Base-by-base conservation (phyloP, 2,797 vertebrate species). In the Enteromius treurensis region DNA sequence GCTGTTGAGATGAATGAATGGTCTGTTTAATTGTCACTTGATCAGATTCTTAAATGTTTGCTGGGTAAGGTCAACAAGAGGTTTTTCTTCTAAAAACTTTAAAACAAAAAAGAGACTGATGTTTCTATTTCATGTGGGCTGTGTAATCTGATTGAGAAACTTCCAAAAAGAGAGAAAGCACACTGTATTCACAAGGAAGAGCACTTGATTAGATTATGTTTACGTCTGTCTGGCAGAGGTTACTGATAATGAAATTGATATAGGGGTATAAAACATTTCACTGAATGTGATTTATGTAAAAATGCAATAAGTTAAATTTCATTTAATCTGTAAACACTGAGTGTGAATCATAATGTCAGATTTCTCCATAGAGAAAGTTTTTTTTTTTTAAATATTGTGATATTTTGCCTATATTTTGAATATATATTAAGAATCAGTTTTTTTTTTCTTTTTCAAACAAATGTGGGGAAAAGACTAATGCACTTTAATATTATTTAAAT, bases 31-130 rank as follows among this genome's bases (percentile, higher is more conserved):
- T 70, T 32, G 47, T 68, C 32, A 69, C 64, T 79, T 79, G 65
- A 69, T 68, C 42, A 71, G 45, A 71, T 51, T 68, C 19, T 64
- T n/a, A 69, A 53, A 40, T 21, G 58, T 58, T 71, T 79, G 51
- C 82, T 71, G 14, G 8, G 14, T 47, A 49, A 83, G 75, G 32
- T 64, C 68, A 64, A 68, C 40, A 79, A 37, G 13, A 69, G 29
- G 14, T 21, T 73, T 84, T 42, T 64, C 13, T 26, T 34, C 19
- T 49, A 11, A 45, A 32, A 79, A 40, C 42, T 64, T 78, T 15
- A 15, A 34, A 47, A 37, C 32, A 21, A n/a, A 79, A 32, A 49
- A 3, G 4, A 26, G 55, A 23, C 53, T 19, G 53, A 47, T 45
- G 23, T 77, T 78, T 78, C 45, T 78, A 17, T 34, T 65, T 8